Conservation (phyloP, 2,113 vertebrate species). For the Ptyas mucosa region DNA sequence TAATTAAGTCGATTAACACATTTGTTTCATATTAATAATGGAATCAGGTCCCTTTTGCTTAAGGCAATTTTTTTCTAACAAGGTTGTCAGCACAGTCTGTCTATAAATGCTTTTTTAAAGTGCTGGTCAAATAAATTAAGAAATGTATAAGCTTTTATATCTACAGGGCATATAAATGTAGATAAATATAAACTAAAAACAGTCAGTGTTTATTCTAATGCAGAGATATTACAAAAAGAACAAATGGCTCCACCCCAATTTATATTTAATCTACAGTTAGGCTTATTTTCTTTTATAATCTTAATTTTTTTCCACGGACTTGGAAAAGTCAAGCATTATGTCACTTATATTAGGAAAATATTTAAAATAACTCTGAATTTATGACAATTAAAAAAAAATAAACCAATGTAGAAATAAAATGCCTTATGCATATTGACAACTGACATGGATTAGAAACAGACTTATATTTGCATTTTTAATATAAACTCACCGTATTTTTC, state of each 20-base stretch:
- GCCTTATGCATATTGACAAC: background rate
- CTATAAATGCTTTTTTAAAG: background rate
- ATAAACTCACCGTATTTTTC: background rate
- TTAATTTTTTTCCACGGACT: background rate
- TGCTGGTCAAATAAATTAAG: background rate
- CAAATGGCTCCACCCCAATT: background rate
- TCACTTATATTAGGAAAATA: background rate
- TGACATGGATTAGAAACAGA: background rate
- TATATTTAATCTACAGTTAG: background rate
- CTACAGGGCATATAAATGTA: background rate
- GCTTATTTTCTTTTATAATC: background rate
- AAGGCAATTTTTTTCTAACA: background rate
- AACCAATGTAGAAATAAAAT: background rate
- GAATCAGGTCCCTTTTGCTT: background rate
- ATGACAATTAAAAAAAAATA: background rate
- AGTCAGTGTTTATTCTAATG: background rate
- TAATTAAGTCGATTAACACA: slow-evolving; percentile 4
- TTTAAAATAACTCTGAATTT: background rate
- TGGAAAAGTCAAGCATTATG: background rate
- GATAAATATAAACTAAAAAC: background rate
- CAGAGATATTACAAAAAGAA: background rate
- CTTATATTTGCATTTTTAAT: background rate
- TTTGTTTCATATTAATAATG: slow-evolving; percentile 1
- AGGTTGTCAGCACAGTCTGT: background rate
- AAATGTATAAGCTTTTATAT: background rate